These are phyloP conservation scores for Falco novaeseelandiae DNA, from an alignment of 2,797 vertebrate genomes.

Conservation along the genomic window DNA sequence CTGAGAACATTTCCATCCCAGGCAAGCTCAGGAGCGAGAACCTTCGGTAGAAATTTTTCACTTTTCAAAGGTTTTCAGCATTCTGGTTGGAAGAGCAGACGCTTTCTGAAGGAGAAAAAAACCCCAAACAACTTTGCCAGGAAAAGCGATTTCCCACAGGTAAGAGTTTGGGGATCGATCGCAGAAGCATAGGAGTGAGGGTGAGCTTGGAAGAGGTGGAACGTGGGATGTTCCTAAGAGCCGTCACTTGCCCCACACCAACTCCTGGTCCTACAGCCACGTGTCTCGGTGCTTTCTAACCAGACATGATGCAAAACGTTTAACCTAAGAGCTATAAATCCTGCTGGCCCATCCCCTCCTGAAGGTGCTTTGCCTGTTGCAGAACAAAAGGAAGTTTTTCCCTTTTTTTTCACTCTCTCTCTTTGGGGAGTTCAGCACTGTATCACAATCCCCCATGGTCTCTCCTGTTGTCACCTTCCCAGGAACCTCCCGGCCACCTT, in stretches of 20 bases:
- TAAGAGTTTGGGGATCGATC: neutral
- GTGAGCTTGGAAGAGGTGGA: neutral
- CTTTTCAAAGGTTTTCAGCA: neutral
- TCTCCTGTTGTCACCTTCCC: neutral
- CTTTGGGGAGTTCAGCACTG: neutral
- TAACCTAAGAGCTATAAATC: neutral
- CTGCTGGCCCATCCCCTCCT: neutral
- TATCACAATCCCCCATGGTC: accelerated
- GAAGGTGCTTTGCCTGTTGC: neutral
- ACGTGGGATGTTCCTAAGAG: neutral
- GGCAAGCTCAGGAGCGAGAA: accelerated
- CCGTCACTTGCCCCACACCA: neutral
- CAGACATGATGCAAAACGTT: neutral
- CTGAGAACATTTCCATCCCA: neutral
- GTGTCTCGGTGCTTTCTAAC: neutral
- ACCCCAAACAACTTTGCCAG: neutral
- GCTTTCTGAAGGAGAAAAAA: neutral
- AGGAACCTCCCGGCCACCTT: neutral
- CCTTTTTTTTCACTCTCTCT: no score
- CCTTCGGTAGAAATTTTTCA: neutral
- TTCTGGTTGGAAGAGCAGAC: neutral
- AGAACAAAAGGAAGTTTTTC: neutral
- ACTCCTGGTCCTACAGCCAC: neutral
- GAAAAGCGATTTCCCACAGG: neutral
- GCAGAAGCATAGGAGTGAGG: neutral